Evolutionary conservation across 2,113 vertebrate genomes (phyloP), one percentile per base, ranked within the genome.

Genomic region (Anser brachyrhynchus): DNA sequence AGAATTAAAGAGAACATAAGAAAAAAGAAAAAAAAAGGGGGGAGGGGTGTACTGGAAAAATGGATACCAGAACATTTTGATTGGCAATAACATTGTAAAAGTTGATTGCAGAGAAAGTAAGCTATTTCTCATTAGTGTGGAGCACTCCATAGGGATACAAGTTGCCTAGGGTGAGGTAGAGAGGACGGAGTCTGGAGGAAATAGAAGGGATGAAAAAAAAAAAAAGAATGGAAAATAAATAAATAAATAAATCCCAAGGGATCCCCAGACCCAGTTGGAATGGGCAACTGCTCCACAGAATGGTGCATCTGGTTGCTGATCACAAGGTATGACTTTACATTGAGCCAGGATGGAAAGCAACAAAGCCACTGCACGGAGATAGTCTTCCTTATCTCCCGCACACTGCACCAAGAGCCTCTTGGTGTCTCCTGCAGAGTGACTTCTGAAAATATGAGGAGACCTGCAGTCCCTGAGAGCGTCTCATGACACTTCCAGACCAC

Each of bases 231-330:
- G 19, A 33, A 73, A 72, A 94, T 70, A 64, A 52, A 52, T 22
- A 46, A 46, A 20, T 2, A 67, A 71, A 75, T n/a, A 9, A n/a
- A 81, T 57, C 8, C 20, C 72, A 89, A 59, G 64, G 85, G 59
- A 82, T 54, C 52, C 35, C 52, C 62, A 28, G 41, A 94, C 64
- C 25, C 65, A 61, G 17, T 3, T 80, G 61, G 51, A 85, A 51
- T 14, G 73, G 64, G 21, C 19, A 83, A 9, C 17, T 51, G 18
- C 55, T 94, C 84, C 58, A 39, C 21, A 12, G 64, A 17, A 44
- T n/a, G 41, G 6, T 9, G 6, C 6, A 66, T 25, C n/a, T 67
- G 57, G 65, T 52, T 0, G 0, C 59, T 33, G 31, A 81, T 33
- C n/a, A 39, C 76, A 72, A 39, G 31, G 26, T 35, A 16, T 1